Base-by-base conservation (phyloP, 1,140 invertebrate genomes). In the Ylistrum balloti region DNA sequence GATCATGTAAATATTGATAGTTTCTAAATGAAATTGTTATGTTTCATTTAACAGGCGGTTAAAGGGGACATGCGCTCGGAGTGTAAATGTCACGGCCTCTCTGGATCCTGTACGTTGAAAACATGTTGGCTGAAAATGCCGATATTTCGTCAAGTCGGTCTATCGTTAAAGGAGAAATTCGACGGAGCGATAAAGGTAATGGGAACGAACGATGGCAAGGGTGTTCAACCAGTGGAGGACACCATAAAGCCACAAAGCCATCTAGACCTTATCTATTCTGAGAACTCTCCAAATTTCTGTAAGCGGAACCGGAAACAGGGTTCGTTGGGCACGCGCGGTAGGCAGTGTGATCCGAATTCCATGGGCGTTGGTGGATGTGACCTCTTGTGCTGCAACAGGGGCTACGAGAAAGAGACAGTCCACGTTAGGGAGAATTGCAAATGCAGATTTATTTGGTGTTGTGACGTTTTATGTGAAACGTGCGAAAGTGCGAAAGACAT, bases 61-160 rank as follows among this genome's bases (percentile, higher is more conserved):
- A 94, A 93, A 86, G 89, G 93, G 9, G 91, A 94, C 92, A 96
- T 95, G 95, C 90, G 93, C 13, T 91, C 91, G n/a, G 94, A 93
- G 88, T 99, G 99, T 97, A 99, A 99, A 96, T 99, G 99, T 95
- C 99, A 99, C 96, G 99, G 99, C 7, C 98, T 99, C 35, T 99
- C 98, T 74, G 99, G 99, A 0, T 99, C 98, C 85, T 99, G 99
- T 95, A 98, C 98, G 10, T 97, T 99, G 96, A 98, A 98, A 95
- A 99, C 99, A 2, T 99, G 99, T 96, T 99, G 99, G 99, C 97
- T 97, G 95, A 98, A 98, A 85, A 96, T 99, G 95, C 98, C 98
- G 13, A 97, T 97, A 32, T 99, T 99, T 97, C 97, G 97, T 87
- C 97, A 97, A 93, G 97, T 99, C 86, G 98, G 98, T 33, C 97